Evolutionary conservation across 1,140 invertebrate species (phyloP).

Genomic region (Drosophila leontia): DNA sequence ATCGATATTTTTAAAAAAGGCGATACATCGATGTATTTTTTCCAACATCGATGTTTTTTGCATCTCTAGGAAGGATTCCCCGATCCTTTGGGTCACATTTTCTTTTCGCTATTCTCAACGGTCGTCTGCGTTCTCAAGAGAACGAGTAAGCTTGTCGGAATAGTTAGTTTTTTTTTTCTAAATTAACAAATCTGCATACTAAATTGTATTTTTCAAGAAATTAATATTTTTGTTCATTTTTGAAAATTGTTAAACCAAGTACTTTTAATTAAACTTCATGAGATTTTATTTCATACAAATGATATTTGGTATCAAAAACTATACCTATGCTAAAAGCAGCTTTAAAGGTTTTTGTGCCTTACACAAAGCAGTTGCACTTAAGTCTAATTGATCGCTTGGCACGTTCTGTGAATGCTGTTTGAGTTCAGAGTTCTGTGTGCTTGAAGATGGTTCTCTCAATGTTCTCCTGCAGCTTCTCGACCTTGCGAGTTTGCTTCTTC

Average conservation of each 20-base stretch:
- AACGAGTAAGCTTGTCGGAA: too few relatives aligned
- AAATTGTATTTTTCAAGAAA: too few relatives aligned
- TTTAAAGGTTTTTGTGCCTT: conserved; percentile 39
- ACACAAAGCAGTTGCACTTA: conserved; percentile 33
- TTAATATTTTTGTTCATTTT: too few relatives aligned
- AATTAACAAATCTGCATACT: too few relatives aligned
- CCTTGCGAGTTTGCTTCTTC: conserved; percentile 92
- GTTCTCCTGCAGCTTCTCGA: conserved; percentile 94
- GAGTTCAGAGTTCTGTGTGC: conserved; percentile 89
- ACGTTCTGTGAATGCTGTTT: conserved; percentile 16
- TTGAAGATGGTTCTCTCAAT: conserved; percentile 92
- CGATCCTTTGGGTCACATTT: too few relatives aligned
- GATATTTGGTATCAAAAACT: conserved; percentile 70
- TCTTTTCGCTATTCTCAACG: too few relatives aligned
- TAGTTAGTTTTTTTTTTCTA: too few relatives aligned
- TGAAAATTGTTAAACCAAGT: background rate
- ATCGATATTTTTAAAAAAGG: too few relatives aligned
- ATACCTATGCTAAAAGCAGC: conserved; percentile 25
- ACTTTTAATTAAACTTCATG: conserved; percentile 21
- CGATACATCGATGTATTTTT: too few relatives aligned
- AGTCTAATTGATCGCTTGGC: conserved; percentile 70
- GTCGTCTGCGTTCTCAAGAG: too few relatives aligned
- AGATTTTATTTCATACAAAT: conserved; percentile 54
- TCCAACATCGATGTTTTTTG: too few relatives aligned
- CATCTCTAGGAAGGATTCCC: too few relatives aligned